phyloP scores from a whole-genome alignment of 2,888 invertebrate species.

The Mythimna loreyi region DNA sequence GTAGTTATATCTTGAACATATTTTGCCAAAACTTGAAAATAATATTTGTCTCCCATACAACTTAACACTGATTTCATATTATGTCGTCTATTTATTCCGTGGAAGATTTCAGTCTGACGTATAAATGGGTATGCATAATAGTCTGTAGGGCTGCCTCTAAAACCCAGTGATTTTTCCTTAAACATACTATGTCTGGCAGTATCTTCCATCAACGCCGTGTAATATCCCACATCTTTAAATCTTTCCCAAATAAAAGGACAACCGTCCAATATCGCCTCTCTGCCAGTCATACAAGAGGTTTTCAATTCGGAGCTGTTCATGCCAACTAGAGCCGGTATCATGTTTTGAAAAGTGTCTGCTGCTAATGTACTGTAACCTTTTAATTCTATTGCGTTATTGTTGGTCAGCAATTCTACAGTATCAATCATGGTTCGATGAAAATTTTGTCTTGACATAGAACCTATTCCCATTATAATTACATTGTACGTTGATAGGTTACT shows the following conservation, averaged over 20 bases:
- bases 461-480: conserved; percentile 94
- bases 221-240: conserved; percentile 92
- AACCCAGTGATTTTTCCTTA: conserved; percentile 73
- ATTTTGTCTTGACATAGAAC: conserved; percentile 95
- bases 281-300: conserved; percentile 90
- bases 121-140: conserved; percentile 94
- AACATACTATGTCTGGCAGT: conserved; percentile 82
- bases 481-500: conserved; percentile 84
- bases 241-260: conserved; percentile 96
- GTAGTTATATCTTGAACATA: conserved; percentile 92
- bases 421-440: conserved; percentile 95
- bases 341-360: conserved; percentile 96
- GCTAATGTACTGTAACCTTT: conserved; percentile 97
- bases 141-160: conserved; percentile 94
- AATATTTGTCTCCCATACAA: conserved; percentile 80
- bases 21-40: conserved; percentile 92
- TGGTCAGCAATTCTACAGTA: conserved; percentile 90
- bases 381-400: conserved; percentile 93
- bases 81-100: background rate
- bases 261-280: conserved; percentile 91
- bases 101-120: conserved; percentile 81
- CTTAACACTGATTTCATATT: background rate
- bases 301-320: conserved; percentile 91
- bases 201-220: conserved; percentile 95
- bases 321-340: conserved; percentile 94